Evolutionary conservation across 2,113 vertebrate genomes (phyloP).

Genomic region (Tiliqua scincoides): DNA sequence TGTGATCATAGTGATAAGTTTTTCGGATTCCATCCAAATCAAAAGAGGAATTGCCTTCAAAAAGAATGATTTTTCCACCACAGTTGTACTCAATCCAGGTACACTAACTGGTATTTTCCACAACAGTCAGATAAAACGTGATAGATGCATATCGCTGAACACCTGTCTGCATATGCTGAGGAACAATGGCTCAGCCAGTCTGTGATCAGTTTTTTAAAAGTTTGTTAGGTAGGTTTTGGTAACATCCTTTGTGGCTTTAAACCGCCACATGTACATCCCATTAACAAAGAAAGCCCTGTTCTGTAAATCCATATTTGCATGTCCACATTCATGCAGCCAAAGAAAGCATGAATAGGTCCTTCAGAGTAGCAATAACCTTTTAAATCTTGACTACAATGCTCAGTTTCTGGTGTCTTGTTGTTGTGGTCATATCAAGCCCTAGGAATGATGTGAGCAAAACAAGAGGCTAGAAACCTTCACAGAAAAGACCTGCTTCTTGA

Average conservation of each 20-base stretch:
- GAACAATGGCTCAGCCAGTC: not conserved
- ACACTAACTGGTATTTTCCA: not conserved
- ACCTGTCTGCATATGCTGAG: not conserved
- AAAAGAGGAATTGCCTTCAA: not conserved
- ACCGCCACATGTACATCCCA: not conserved
- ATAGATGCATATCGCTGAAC: not conserved
- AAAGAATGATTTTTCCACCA: not conserved
- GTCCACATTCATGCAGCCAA: not conserved
- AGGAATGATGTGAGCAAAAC: slow-evolving; percentile 14
- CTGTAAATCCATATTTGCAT: not conserved
- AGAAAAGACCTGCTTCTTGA: slow-evolving; percentile 25
- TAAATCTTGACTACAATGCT: not conserved
- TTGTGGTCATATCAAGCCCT: not conserved
- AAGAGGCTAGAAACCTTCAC: slow-evolving; percentile 35
- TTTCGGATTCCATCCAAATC: not conserved
- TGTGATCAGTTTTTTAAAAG: not conserved
- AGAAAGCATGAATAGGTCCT: slow-evolving; percentile 17
- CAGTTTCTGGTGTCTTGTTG: slow-evolving; percentile 21
- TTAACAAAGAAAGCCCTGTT: not conserved
- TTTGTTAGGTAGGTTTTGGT: not conserved
- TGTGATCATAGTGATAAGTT: not conserved
- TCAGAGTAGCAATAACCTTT: not conserved
- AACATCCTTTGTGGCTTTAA: not conserved
- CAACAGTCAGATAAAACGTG: not conserved
- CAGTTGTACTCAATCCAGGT: not conserved